A percentile compares a stretch with the other conserved stretches of the same genome.
phyloP scores from a whole-genome alignment of 1,140 invertebrate species.

The Varroa destructor region DNA sequence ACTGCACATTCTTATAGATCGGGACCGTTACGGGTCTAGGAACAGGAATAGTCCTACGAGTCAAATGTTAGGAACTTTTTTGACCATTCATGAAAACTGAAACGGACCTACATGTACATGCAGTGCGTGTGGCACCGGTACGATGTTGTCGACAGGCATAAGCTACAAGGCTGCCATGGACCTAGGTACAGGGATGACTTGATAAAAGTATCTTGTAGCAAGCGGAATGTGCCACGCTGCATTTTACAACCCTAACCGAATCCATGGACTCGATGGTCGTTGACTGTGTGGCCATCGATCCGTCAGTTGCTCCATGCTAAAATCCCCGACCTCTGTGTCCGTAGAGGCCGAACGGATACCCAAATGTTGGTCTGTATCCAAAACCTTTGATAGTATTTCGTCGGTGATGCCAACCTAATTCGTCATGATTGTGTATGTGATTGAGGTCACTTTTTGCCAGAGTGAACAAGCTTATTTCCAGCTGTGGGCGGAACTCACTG shows the following conservation, averaged over 20 bases:
- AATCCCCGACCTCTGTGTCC: not conserved
- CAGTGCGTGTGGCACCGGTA: slow-evolving; percentile 36
- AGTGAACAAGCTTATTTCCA: no score
- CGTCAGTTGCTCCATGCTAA: not conserved
- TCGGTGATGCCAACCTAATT: slow-evolving; percentile 8
- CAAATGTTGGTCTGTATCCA: slow-evolving; percentile 3
- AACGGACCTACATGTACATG: slow-evolving; percentile 36
- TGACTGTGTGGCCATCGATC: not conserved
- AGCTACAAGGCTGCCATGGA: slow-evolving; percentile 37
- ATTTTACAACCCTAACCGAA: not conserved
- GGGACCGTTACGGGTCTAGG: slow-evolving; percentile 33
- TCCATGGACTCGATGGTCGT: not conserved
- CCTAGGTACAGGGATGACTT: slow-evolving; percentile 37
- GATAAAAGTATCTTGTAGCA: slow-evolving; percentile 26
- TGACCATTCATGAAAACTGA: slow-evolving; percentile 33
- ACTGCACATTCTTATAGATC: slow-evolving; percentile 34
- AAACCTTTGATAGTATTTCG: slow-evolving; percentile 1
- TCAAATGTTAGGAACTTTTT: slow-evolving; percentile 34
- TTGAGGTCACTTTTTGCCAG: no score
- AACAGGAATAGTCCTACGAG: slow-evolving; percentile 34
- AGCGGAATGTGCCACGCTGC: slow-evolving; percentile 15
- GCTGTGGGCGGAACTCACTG: no score
- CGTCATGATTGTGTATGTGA: no score
- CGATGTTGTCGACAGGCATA: slow-evolving; percentile 36
- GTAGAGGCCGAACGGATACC: not conserved